Evolutionary conservation across 2,113 vertebrate genomes (phyloP).

Genomic region (Corythaeola cristata): DNA sequence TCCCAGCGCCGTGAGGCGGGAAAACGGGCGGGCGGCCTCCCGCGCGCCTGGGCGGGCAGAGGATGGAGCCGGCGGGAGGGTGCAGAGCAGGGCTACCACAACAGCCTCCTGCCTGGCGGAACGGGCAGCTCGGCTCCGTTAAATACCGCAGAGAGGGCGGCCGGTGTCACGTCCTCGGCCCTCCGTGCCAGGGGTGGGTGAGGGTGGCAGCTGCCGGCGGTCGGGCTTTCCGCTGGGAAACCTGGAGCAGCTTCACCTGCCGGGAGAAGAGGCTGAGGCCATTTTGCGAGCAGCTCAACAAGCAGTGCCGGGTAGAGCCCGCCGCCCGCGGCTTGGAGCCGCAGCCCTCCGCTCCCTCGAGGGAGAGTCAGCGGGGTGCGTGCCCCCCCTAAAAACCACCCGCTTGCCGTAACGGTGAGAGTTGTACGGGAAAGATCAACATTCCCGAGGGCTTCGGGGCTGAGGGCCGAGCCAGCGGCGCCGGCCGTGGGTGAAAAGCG

Average conservation of each 20-base stretch:
- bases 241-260: not conserved
- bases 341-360: not conserved
- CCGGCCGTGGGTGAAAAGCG: slow-evolving; percentile 21
- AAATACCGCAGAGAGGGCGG: not conserved
- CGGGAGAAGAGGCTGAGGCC: not conserved
- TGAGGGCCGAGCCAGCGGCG: too few species aligned
- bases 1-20: not conserved
- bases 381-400: not conserved
- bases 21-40: not conserved
- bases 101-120: not conserved
- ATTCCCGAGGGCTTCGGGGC: not conserved
- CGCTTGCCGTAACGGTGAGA: not conserved
- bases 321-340: not conserved
- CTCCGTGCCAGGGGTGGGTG: not conserved
- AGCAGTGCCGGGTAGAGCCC: not conserved
- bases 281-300: not conserved
- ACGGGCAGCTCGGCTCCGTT: not conserved
- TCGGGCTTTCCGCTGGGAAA: not conserved
- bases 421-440: not conserved
- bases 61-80: not conserved
- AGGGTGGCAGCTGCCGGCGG: too few species aligned
- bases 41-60: too few species aligned
- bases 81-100: not conserved
- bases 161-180: not conserved
- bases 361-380: too few species aligned